Percentiles rank a stretch among this genome's conserved stretches.
Conservation (phyloP, 2,888 invertebrate species). For the Lasioglossum villosulum region DNA sequence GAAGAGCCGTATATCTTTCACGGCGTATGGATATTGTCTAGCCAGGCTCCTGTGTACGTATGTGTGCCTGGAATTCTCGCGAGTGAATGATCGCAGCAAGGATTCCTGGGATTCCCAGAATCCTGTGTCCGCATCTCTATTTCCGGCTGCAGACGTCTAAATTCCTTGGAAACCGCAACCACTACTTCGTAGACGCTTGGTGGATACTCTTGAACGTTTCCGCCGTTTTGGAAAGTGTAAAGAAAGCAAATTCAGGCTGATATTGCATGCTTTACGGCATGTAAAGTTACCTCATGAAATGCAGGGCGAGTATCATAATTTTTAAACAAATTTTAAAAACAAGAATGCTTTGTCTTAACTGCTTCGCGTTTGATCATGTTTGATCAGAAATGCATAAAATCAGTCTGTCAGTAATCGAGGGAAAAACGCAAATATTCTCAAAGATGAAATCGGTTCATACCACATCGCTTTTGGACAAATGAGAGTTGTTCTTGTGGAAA, state of each 20-base stretch:
- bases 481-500: not conserved
- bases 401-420: too few species aligned
- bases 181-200: not conserved
- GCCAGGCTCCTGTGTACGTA: not conserved
- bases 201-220: not conserved
- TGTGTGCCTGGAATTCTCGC: constrained; percentile 49
- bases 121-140: constrained; percentile 47
- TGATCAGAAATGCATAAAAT: too few species aligned
- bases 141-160: constrained; percentile 23
- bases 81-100: constrained; percentile 37
- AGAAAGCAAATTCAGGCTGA: not conserved
- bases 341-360: too few species aligned
- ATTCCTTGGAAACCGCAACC: not conserved
- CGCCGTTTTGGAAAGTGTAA: not conserved
- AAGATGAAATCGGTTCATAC: too few species aligned
- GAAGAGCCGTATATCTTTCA: constrained; percentile 42
- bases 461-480: not conserved
- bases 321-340: too few species aligned
- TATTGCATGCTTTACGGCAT: too few species aligned
- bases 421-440: too few species aligned
- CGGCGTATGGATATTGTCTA: constrained; percentile 9
- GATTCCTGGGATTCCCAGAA: constrained; percentile 55
- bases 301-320: too few species aligned
- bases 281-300: too few species aligned
- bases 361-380: too few species aligned